Evolutionary conservation across 2,797 vertebrate species (phyloP), one percentile per base, ranked within the genome.

Genomic region (Denticeps clupeoides): DNA sequence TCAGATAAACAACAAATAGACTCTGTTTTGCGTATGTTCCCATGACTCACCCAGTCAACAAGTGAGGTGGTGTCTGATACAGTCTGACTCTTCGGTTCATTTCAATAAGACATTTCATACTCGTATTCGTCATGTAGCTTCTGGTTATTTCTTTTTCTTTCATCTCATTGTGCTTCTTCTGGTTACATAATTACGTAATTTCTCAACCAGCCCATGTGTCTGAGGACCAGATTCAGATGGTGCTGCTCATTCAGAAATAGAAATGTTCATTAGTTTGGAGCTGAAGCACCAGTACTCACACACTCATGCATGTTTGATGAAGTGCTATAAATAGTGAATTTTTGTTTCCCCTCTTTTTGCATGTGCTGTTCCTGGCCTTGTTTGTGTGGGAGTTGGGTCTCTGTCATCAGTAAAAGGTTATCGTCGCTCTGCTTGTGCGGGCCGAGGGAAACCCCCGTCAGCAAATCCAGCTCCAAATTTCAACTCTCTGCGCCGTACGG

Each of bases 341-440:
- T 28, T 37, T 13, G 52, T 57, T 65, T 55, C 76, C 63, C 78
- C 67, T 73, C 66, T 55, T 67, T 61, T 68, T 65, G 46, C 45
- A 6, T 45, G 41, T 69, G 49, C 51, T 42, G 52, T 64, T 32
- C 7, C 37, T 35, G 24, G 28, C 37, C 71, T 68, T 51, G 16
- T 62, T 28, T 35, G 57, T 51, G 71, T 79, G 63, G 70, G 69
- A 60, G 65, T 62, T 44, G 65, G 45, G 67, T n/a, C 63, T 67
- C 53, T 72, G 59, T 70, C 68, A 66, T 47, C 62, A 53, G 70
- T 64, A 58, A 13, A 55, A 9, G 46, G 51, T 59, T 75, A 59
- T 63, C 55, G 51, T 27, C n/a, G n/a, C n/a, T 68, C 64, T 77
- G 67, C 70, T 56, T 69, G 46, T 49, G 41, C 35, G 15, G 22